Evolutionary conservation across 2,797 vertebrate genomes (phyloP), one percentile per base, ranked within the genome.

Genomic region (Naso thynnoides): DNA sequence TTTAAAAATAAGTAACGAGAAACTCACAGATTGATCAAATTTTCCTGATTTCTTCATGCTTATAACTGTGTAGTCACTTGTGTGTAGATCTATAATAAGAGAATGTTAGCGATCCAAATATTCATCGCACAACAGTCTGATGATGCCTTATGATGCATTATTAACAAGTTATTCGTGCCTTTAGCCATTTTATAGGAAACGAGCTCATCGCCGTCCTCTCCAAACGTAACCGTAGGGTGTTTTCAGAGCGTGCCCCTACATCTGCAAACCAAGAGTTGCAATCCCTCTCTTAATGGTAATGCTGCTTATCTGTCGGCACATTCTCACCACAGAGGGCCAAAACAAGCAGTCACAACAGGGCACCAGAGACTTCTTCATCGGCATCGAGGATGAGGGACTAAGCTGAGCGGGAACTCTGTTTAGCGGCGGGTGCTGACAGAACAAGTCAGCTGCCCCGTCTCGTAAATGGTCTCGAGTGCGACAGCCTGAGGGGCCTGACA

Each of bases 351-450:
- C 57, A 29, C 47, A 9, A 16, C 18, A 31, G 27, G 55, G 53
- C 59, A 45, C 16, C 21, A 8, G 50, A 53, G 59, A 31, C 27
- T 79, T 58, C 63, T 67, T 69, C 48, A 49, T 31, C 3, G 26
- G n/a, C 78, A 76, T 77, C 56, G 71, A 62, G 76, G 59, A 38
- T 67, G 73, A 57, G 38, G 16, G 39, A 56, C 53, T 31, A 23
- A 70, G 79, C 73, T 61, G 81, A 69, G 50, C 60, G 58, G 79
- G 68, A 76, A 52, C 69, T 85, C 76, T 87, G 31, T 89, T 90
- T 88, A 90, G 82, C 84, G 45, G 73, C 15, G 78, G 39, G 78
- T 26, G 84, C 82, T 89, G 88, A 93, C 86, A 90, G 85, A 68
- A 79, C 68, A 52, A 86, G 83, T 90, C 89, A 78, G 79, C 86